Percentiles rank a stretch among this genome's conserved stretches.
These are phyloP conservation scores for Huso huso DNA, from an alignment of 2,797 vertebrate genomes.

Conservation along the genomic window DNA sequence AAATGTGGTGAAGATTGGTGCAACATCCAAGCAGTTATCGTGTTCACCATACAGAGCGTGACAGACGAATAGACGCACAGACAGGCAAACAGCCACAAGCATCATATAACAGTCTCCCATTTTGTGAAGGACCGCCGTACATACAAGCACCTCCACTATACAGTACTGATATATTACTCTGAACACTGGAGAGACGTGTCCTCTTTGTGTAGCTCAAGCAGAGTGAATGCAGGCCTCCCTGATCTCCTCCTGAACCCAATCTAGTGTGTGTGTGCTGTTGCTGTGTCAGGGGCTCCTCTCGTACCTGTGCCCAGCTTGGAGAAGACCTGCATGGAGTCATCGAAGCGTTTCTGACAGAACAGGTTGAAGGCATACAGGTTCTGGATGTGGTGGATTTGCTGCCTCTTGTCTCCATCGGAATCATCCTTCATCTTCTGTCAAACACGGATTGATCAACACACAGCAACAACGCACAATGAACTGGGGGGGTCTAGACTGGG, in stretches of 20 bases:
- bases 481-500: no score
- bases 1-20: no score
- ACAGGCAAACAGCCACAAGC: no score
- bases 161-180: no score
- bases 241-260: background rate
- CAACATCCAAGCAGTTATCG: no score
- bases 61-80: no score
- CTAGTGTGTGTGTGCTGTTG: background rate
- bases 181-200: no score
- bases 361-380: constrained; percentile 98
- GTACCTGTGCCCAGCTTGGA: constrained; percentile 95
- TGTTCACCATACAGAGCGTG: no score
- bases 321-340: constrained; percentile 98
- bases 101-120: no score
- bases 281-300: background rate
- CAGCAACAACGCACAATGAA: no score
- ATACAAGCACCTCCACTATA: no score
- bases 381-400: constrained; percentile 96
- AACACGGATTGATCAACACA: background rate
- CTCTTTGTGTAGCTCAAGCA: background rate
- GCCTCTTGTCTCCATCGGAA: constrained; percentile 89
- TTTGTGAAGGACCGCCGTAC: no score
- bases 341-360: constrained; percentile 96
- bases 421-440: constrained; percentile 94
- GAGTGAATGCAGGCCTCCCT: background rate